Evolutionary conservation across 2,888 invertebrate species (phyloP).

Genomic region (Ennomos erosarius): DNA sequence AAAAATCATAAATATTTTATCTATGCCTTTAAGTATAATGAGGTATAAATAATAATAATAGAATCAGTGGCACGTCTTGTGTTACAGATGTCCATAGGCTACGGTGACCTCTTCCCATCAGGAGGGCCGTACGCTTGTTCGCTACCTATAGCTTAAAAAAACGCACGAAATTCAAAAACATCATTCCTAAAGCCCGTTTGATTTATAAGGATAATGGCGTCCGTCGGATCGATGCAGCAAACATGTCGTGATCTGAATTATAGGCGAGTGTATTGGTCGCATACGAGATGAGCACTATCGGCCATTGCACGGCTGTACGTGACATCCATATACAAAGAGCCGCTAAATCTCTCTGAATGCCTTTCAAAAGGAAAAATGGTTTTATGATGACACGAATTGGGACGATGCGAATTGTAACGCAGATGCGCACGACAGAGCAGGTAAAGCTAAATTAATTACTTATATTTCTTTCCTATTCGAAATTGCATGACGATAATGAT

Average conservation of each 20-base stretch:
- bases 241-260: slow-evolving; percentile 66
- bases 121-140: no score
- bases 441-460: slow-evolving; percentile 21
- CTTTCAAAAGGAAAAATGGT: slow-evolving; percentile 52
- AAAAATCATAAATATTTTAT: no score
- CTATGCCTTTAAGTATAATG: no score
- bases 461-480: slow-evolving; percentile 20
- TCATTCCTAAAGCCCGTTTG: slow-evolving; percentile 40
- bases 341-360: slow-evolving; percentile 58
- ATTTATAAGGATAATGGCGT: slow-evolving; percentile 54
- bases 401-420: slow-evolving; percentile 14
- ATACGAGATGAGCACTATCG: slow-evolving; percentile 70
- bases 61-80: no score
- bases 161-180: slow-evolving; percentile 39
- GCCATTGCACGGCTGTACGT: slow-evolving; percentile 66
- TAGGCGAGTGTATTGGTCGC: slow-evolving; percentile 63
- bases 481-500: background rate
- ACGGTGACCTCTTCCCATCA: no score
- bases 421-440: slow-evolving; percentile 2
- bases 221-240: slow-evolving; percentile 54
- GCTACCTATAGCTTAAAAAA: no score
- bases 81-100: no score
- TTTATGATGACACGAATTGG: slow-evolving; percentile 42
- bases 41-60: no score
- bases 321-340: slow-evolving; percentile 59